phyloP scores from a whole-genome alignment of 2,888 invertebrate species.

The Epinotia nisella region DNA sequence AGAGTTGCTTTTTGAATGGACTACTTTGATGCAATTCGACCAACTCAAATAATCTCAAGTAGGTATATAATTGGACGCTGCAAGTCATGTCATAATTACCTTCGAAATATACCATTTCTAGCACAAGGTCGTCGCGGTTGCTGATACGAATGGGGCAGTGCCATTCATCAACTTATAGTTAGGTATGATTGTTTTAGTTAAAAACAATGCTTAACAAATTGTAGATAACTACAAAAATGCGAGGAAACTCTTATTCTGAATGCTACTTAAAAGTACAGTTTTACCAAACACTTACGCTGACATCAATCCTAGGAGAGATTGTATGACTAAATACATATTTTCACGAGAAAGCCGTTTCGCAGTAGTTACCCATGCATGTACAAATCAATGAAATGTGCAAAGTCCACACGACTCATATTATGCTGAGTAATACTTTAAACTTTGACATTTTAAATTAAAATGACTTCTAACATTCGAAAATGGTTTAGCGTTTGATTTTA shows the following conservation, averaged over 20 bases:
- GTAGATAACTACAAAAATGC: conserved; percentile 1
- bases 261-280: background rate
- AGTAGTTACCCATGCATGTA: conserved; percentile 1
- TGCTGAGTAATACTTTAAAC: no score
- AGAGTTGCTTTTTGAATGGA: no score
- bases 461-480: no score
- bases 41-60: no score
- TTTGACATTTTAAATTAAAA: no score
- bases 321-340: conserved; percentile 25
- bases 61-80: conserved; percentile 7
- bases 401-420: background rate
- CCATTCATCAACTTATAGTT: conserved; percentile 11
- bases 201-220: background rate
- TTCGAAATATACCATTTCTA: conserved; percentile 40
- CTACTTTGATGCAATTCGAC: no score
- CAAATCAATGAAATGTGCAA: background rate
- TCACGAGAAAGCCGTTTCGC: conserved; percentile 21
- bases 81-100: conserved; percentile 39
- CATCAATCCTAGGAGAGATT: conserved; percentile 22
- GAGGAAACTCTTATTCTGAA: background rate
- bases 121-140: conserved; percentile 40
- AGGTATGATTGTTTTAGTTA: background rate
- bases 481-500: no score
- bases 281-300: conserved; percentile 8
- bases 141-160: conserved; percentile 20